Base-by-base conservation (phyloP, 2,888 invertebrate species). In the Scotopteryx bipunctaria region DNA sequence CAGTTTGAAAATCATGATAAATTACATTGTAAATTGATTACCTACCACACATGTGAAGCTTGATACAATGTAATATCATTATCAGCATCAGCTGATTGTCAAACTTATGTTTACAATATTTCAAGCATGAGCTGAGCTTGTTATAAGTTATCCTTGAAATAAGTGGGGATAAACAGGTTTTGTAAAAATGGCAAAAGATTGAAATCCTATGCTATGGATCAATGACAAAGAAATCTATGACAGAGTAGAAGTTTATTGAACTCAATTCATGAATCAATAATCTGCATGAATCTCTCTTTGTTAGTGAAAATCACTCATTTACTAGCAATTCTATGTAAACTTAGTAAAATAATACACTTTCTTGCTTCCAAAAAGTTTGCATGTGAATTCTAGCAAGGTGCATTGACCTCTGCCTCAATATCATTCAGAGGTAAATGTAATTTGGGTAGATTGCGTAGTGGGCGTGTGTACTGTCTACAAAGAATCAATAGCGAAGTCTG, bases 31-130 rank as follows among this genome's bases (percentile, higher is more conserved):
- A n/a, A n/a, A n/a, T n/a, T n/a, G n/a, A n/a, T n/a, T n/a, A n/a
- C n/a, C n/a, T n/a, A n/a, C 5, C 6, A 6, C 14, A 16, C 15
- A 32, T 14, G 32, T 14, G 14, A 32, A 8, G 5, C 15, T 15
- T 8, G 27, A 9, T 32, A 16, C 32, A 14, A 19, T 19, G 17
- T 23, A 11, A 38, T 11, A 27, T 35, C 16, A 33, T 11, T 17
- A 27, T 33, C 11, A 46, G 13, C 11, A 45, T 32, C 41, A 45
- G 51, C 51, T 41, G 40, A 51, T 35, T 35, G 27, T 21, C 33
- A 33, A 11, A 8, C 13, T 17, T 9, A 37, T 41, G 33, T 33
- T 42, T 37, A 46, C 41, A 46, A 40, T 32, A 36, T 43, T 21
- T 2, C 5, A 33, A 25, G 3, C 27, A 16, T 25, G 17, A 21